phyloP scores from a whole-genome alignment of 2,113 vertebrate genomes.

The Lota lota region DNA sequence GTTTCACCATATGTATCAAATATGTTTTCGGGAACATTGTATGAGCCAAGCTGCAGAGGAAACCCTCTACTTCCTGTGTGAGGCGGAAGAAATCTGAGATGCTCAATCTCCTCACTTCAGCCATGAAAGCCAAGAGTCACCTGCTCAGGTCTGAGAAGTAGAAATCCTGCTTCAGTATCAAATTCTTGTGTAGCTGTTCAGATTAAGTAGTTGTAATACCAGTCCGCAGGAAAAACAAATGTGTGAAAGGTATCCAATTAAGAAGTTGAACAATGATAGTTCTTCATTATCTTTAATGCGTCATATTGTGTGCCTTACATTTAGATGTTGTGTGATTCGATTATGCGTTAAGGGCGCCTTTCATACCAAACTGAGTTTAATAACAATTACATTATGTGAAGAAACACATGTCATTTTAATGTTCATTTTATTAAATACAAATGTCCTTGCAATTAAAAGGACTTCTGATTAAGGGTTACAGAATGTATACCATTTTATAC shows the following conservation, averaged over 20 bases:
- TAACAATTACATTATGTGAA: not conserved
- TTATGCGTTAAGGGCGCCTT: not conserved
- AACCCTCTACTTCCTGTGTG: not conserved
- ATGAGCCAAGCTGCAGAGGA: conserved; percentile 3
- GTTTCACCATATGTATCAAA: not conserved
- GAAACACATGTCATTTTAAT: not conserved
- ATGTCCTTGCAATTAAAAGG: not conserved
- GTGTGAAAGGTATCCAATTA: conserved; percentile 10
- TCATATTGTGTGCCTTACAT: conserved; percentile 27
- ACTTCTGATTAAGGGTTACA: not conserved
- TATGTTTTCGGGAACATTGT: not conserved
- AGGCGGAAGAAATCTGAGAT: conserved; percentile 11
- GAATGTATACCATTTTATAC: conserved; percentile 27
- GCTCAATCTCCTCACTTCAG: conserved; percentile 10
- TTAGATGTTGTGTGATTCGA: conserved; percentile 6
- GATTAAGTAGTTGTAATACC: too few relatives aligned
- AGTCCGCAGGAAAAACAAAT: too few relatives aligned
- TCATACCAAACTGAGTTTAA: conserved; percentile 20
- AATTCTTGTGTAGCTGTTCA: not conserved
- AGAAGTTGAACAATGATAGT: not conserved
- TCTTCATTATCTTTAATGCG: conserved; percentile 2
- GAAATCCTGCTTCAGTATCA: not conserved
- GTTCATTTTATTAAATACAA: not conserved
- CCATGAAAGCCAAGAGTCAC: not conserved
- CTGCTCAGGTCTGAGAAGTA: not conserved